Conservation (phyloP, 2,888 invertebrate genomes). For the Chouioia cunea region DNA sequence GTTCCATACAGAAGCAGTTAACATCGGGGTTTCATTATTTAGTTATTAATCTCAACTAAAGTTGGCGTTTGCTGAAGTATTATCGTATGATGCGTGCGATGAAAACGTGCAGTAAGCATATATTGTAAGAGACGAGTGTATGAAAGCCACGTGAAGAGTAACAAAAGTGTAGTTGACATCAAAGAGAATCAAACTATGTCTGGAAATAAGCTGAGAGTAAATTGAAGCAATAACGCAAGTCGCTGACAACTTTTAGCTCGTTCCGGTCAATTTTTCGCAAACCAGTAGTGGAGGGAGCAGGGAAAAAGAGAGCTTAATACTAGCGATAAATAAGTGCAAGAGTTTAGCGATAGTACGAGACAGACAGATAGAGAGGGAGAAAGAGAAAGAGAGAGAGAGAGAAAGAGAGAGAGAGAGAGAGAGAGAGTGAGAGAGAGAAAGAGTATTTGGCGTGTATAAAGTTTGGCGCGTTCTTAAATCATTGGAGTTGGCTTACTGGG, state of each 20-base stretch:
- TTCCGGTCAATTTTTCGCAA: conserved; percentile 40
- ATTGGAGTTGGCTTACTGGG: conserved; percentile 52
- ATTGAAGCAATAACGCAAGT: conserved; percentile 39
- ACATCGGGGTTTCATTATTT: too few relatives aligned
- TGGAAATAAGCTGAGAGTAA: conserved; percentile 35
- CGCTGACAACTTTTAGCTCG: conserved; percentile 42
- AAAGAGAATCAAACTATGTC: conserved; percentile 23
- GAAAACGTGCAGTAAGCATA: too few relatives aligned
- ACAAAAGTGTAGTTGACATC: conserved; percentile 28
- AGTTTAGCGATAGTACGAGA: conserved; percentile 8
- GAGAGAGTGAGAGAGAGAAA: too few relatives aligned
- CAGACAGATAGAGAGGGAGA: too few relatives aligned
- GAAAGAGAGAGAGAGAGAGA: too few relatives aligned
- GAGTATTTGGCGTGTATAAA: conserved; percentile 31
- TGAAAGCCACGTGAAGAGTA: conserved; percentile 9
- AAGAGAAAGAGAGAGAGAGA: too few relatives aligned
- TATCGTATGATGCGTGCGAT: too few relatives aligned
- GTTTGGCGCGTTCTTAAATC: conserved; percentile 59
- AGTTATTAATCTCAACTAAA: too few relatives aligned
- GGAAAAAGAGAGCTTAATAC: conserved; percentile 48
- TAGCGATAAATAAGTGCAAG: conserved; percentile 58
- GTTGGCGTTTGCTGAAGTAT: too few relatives aligned
- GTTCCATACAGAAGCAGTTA: too few relatives aligned
- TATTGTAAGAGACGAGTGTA: too few relatives aligned
- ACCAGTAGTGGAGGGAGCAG: not conserved